A percentile compares a stretch with the other conserved stretches of the same genome.
Evolutionary conservation across 1,140 invertebrate genomes (phyloP).

Genomic region (Drosophila bifasciata): DNA sequence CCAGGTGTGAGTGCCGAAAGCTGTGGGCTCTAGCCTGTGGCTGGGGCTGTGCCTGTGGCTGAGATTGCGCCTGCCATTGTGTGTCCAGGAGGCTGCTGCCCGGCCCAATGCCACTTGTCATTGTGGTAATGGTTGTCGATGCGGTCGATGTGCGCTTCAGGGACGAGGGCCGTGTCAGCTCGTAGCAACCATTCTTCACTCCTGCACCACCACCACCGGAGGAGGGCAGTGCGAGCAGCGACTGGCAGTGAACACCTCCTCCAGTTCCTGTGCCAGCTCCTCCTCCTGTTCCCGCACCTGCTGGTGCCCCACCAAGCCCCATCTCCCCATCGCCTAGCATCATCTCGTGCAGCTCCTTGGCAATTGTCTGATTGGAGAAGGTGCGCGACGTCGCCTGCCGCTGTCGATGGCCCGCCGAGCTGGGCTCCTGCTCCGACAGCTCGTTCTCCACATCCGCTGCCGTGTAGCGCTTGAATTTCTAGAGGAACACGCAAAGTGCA

Average conservation of each 20-base stretch:
- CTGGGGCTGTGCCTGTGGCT: constrained; percentile 14
- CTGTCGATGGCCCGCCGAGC: constrained; percentile 63
- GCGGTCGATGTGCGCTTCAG: constrained; percentile 75
- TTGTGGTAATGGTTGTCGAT: constrained; percentile 76
- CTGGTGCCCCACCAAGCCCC: constrained; percentile 19
- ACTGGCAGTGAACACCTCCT: constrained; percentile 62
- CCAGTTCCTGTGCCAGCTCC: background rate
- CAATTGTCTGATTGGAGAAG: constrained; percentile 78
- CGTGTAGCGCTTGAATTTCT: constrained; percentile 83
- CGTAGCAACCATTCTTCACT: constrained; percentile 66
- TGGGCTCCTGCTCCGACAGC: constrained; percentile 77
- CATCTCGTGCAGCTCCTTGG: constrained; percentile 76
- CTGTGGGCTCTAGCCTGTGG: constrained; percentile 48
- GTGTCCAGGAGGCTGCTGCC: constrained; percentile 67
- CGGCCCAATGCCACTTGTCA: constrained; percentile 72
- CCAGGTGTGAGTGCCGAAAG: constrained; percentile 62
- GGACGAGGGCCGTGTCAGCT: constrained; percentile 73
- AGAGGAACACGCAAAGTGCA: constrained; percentile 39
- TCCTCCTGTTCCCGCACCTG: background rate
- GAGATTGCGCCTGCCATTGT: constrained; percentile 58
- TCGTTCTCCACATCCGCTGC: constrained; percentile 79
- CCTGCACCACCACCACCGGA: constrained; percentile 11
- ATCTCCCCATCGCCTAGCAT: constrained; percentile 70
- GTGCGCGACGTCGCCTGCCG: constrained; percentile 64
- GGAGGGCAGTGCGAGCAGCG: constrained; percentile 64